Evolutionary conservation across 1,140 invertebrate species (phyloP), one percentile per base, ranked within the genome.

Genomic region (Cotesia typhae): DNA sequence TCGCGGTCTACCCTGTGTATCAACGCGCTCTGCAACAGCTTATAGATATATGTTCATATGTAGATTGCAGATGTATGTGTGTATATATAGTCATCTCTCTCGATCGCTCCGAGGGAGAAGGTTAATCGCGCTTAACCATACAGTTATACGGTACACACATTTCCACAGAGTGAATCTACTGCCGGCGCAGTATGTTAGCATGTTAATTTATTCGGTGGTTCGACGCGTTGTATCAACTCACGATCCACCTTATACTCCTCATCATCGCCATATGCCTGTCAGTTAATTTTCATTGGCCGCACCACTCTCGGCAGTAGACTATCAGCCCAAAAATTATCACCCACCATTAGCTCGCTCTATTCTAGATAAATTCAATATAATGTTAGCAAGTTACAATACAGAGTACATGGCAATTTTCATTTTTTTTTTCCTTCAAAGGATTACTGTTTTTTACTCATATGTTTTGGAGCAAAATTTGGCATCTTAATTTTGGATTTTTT

Each of bases 1-100:
- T 70, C 70, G 70, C 53, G 70, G 70, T 71, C 70, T 71, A 71
- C 70, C 61, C 70, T 65, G 70, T 71, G 70, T 71, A 71, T 71
- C 61, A 71, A 71, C 70, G 66, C 51, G 20, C 12, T 17, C 53
- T 65, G 51, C 47, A 65, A 57, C 61, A 35, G 14, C 14, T 51
- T 55, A 35, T 12, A 12, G n/a, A 12, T 17, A 12, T 14, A 47
- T n/a, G 4, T 17, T 14, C 3, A 59, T 59, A 59, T 20, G 6
- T 55, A 59, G 14, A n/a, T 20, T 28, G 28, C n/a, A n/a, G 35
- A 59, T 52, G 28, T 38, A 55, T 47, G 28, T 59, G 2, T 37
- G 28, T 37, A 2, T 47, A 55, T 20, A 65, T 52, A 38, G 38
- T 17, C 41, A 60, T 55, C 55, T 41, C 55, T 20, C 70, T 17